Conservation (phyloP, 2,797 vertebrate species). For the Syndactyla subalaris region DNA sequence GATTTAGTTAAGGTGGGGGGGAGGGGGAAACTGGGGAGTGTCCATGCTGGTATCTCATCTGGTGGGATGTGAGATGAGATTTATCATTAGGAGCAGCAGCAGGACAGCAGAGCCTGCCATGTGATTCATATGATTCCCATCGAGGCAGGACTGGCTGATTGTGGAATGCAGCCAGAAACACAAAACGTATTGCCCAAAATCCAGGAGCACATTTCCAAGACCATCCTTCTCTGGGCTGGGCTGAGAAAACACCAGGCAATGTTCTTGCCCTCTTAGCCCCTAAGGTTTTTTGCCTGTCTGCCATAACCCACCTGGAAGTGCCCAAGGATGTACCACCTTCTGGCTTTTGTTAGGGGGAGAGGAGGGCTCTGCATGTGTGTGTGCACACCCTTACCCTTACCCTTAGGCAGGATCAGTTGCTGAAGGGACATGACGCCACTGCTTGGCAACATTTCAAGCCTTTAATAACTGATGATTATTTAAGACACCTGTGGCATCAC, state of each 20-base stretch:
- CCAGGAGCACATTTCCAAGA: background rate
- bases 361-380: fast-evolving
- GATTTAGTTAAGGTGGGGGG: background rate
- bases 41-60: background rate
- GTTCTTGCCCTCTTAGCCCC: background rate
- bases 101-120: background rate
- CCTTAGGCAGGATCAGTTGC: background rate
- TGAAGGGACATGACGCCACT: background rate
- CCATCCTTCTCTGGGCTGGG: background rate
- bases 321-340: background rate
- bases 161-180: background rate
- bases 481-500: background rate
- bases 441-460: background rate
- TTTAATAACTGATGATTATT: background rate
- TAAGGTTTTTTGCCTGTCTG: background rate
- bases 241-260: background rate
- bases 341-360: background rate
- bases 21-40: background rate
- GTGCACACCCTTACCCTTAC: fast-evolving
- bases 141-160: background rate
- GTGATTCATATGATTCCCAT: background rate
- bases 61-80: background rate
- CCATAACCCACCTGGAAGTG: background rate
- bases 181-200: fast-evolving
- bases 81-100: background rate